Conservation (phyloP, 2,113 vertebrate genomes). For the Gymnocephalus cernua region DNA sequence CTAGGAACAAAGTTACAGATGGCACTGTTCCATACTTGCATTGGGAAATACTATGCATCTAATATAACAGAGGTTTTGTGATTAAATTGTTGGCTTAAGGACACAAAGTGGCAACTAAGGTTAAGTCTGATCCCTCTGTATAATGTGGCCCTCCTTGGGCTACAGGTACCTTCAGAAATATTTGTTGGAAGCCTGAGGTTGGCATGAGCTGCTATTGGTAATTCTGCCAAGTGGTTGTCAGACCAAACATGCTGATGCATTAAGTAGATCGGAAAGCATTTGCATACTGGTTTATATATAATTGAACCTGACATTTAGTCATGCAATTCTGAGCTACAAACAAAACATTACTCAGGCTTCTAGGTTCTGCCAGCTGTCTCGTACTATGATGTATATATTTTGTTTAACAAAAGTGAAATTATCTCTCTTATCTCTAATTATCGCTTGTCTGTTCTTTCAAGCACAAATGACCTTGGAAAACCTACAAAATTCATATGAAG, state of each 20-base stretch:
- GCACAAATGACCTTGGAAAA: not conserved
- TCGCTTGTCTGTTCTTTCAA: not conserved
- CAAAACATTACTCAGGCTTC: not conserved
- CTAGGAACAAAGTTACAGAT: constrained; percentile 30
- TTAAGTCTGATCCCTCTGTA: constrained; percentile 30
- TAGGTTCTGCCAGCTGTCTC: not conserved
- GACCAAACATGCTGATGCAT: constrained; percentile 59
- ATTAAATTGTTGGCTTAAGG: constrained; percentile 40
- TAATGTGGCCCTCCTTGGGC: constrained; percentile 52
- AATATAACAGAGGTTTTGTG: constrained; percentile 28
- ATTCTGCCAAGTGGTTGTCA: constrained; percentile 61
- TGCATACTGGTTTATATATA: constrained; percentile 47
- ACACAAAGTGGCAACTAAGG: constrained; percentile 35
- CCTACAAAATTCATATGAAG: not conserved
- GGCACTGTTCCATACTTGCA: constrained; percentile 3
- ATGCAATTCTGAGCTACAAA: constrained; percentile 24
- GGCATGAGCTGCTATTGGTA: constrained; percentile 24
- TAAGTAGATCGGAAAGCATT: constrained; percentile 61
- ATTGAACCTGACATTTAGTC: constrained; percentile 42
- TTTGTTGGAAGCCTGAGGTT: constrained; percentile 58
- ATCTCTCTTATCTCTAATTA: no score
- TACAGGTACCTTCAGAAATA: constrained; percentile 68
- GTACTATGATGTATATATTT: not conserved
- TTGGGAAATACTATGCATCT: not conserved
- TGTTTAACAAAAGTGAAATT: not conserved